phyloP scores from a whole-genome alignment of 2,888 invertebrate species.

The Andrena praecox region DNA sequence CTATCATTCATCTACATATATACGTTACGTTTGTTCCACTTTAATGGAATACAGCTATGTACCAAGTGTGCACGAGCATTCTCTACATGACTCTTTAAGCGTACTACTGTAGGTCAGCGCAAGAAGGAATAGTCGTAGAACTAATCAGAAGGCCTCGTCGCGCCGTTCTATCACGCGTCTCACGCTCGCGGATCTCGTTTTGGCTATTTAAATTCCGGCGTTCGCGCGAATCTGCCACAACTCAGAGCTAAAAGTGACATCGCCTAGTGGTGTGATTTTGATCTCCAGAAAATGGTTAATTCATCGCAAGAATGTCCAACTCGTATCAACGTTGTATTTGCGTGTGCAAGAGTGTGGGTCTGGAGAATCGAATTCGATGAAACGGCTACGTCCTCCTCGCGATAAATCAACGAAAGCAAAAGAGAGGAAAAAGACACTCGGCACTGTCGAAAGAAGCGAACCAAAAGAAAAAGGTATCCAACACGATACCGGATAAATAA shows the following conservation, averaged over 20 bases:
- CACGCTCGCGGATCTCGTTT: slow-evolving; percentile 31
- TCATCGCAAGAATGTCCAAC: background rate
- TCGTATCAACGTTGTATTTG: background rate
- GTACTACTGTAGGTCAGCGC: background rate
- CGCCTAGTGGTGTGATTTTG: background rate
- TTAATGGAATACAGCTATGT: background rate
- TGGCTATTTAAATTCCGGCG: background rate
- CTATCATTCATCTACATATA: background rate
- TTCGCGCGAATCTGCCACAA: slow-evolving; percentile 45
- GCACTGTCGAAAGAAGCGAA: slow-evolving; percentile 19
- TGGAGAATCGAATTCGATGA: slow-evolving; percentile 1
- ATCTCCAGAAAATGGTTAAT: slow-evolving; percentile 12
- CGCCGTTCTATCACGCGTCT: slow-evolving; percentile 2
- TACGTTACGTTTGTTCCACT: background rate
- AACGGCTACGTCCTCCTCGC: background rate
- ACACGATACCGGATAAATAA: slow-evolving; percentile 3
- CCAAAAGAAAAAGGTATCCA: background rate
- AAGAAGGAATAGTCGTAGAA: background rate
- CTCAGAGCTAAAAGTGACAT: slow-evolving; percentile 27
- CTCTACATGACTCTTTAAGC: slow-evolving; percentile 1
- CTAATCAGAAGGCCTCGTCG: slow-evolving; percentile 8
- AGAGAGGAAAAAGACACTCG: background rate
- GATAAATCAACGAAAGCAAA: slow-evolving; percentile 2
- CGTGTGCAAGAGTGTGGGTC: background rate
- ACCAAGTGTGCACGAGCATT: background rate